These are phyloP conservation scores for Clytia hemisphaerica DNA, from an alignment of 30 jellyfish, hydroid and myxozoan genomes.

Conservation along the genomic window DNA sequence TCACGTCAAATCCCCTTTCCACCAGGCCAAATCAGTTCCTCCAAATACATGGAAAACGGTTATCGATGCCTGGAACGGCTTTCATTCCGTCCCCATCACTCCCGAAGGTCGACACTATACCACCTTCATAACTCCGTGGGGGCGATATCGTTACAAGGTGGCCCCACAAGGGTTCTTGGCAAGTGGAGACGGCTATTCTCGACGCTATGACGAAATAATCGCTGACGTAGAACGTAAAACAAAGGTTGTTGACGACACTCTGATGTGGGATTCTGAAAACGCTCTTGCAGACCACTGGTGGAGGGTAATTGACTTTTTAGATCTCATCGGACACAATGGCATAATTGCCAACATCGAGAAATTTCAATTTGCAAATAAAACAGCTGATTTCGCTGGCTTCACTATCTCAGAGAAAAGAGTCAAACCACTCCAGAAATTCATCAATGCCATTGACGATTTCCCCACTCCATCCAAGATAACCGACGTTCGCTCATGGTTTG, in stretches of 20 bases:
- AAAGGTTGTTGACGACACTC: constrained; percentile 44
- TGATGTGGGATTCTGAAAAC: constrained; percentile 30
- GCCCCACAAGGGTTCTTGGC: constrained; percentile 54
- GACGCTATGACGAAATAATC: constrained; percentile 40
- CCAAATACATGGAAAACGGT: constrained; percentile 37
- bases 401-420: constrained; percentile 21
- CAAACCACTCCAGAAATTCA: constrained; percentile 14
- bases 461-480: constrained; percentile 23
- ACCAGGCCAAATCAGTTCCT: constrained; percentile 21
- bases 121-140: constrained; percentile 53
- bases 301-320: constrained; percentile 22
- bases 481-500: constrained; percentile 56
- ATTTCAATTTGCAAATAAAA: constrained; percentile 22
- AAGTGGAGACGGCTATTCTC: constrained; percentile 51
- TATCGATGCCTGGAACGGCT: constrained; percentile 72
- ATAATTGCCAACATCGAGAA: constrained; percentile 10
- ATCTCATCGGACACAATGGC: constrained; percentile 20
- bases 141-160: constrained; percentile 34
- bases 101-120: constrained; percentile 1
- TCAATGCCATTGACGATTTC: constrained; percentile 14
- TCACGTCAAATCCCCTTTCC: constrained; percentile 49
- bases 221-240: no score
- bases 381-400: constrained; percentile 62
- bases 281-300: constrained; percentile 16
- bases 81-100: constrained; percentile 34